These are phyloP conservation scores for Frankliniella fusca DNA, from an alignment of 2,888 invertebrate species.

Conservation along the genomic window DNA sequence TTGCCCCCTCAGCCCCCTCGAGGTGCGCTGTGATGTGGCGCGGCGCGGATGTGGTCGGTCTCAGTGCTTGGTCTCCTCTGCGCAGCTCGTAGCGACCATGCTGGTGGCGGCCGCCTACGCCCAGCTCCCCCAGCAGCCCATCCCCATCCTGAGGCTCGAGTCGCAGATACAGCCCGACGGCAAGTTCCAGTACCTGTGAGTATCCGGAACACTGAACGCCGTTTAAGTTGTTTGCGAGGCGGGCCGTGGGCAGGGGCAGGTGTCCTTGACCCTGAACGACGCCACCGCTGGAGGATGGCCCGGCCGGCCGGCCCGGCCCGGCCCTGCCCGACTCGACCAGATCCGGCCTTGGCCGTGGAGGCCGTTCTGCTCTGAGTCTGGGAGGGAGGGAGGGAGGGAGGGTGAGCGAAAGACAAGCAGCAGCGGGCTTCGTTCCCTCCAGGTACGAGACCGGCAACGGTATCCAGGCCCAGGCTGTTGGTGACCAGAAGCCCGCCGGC, in stretches of 20 bases:
- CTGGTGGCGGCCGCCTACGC: background rate
- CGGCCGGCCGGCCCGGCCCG: too few species aligned
- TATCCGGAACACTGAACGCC: constrained; percentile 31
- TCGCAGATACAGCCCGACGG: constrained; percentile 50
- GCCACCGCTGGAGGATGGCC: background rate
- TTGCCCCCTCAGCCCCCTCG: background rate
- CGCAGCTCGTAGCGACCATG: background rate
- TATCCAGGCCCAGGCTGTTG: constrained; percentile 63
- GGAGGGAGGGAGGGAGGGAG: too few species aligned
- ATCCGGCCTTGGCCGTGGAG: background rate
- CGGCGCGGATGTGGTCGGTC: background rate
- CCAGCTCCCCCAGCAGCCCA: constrained; percentile 6
- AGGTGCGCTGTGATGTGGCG: background rate
- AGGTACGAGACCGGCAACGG: constrained; percentile 70
- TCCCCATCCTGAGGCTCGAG: constrained; percentile 45
- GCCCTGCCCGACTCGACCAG: background rate
- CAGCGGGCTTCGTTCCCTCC: constrained; percentile 33
- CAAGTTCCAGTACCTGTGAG: constrained; percentile 55
- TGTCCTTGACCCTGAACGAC: background rate
- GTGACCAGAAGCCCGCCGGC: constrained; percentile 64
- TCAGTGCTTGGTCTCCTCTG: background rate
- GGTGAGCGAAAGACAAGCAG: too few species aligned
- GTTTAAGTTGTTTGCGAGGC: background rate
- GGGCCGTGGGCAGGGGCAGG: too few species aligned
- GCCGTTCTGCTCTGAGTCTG: background rate